Evolutionary conservation across 2,113 vertebrate genomes (phyloP), one percentile per base, ranked within the genome.

Genomic region (Varanus salvator): DNA sequence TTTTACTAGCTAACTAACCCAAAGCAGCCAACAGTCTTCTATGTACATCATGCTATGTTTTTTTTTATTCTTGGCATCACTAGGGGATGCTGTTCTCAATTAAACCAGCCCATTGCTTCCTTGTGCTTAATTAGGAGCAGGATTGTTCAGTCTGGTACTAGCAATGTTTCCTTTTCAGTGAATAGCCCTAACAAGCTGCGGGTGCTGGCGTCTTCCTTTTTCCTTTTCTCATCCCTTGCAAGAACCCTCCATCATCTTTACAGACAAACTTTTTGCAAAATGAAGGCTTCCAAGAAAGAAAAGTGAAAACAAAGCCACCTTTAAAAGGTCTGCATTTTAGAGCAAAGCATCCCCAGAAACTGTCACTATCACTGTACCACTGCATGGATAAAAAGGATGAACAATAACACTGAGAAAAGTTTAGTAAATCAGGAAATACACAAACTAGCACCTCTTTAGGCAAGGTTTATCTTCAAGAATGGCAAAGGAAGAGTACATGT

Each of bases 81-180:
- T 93, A 93, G 82, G 89, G 90, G 86, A 95, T 81, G 84, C 91
- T 95, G 94, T 87, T 95, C 91, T 94, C 94, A 95, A 95, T 96
- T 96, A 96, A 96, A 93, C 82, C 87, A 91, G 88, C 85, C 93
- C 92, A 87, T 83, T 94, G 93, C 94, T 94, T 95, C 90, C 87
- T 77, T 38, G 91, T 84, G 88, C 90, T 94, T 96, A 96, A 96
- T 96, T 92, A 96, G 94, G 90, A 96, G 92, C 93, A 94, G 89
- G 90, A 83, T 82, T 91, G 81, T 90, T 93, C 92, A 77, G 93
- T 94, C 94, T 96, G 93, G 94, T 95, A 95, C 89, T 87, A 93
- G 91, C 87, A 93, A 29, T 91, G 92, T 94, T 96, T 96, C 95
- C 91, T 94, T 95, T 95, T 93, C 93, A 95, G 92, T 93, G 93